Evolutionary conservation across 2,888 invertebrate genomes (phyloP).

Genomic region (Ectemnius lituratus): DNA sequence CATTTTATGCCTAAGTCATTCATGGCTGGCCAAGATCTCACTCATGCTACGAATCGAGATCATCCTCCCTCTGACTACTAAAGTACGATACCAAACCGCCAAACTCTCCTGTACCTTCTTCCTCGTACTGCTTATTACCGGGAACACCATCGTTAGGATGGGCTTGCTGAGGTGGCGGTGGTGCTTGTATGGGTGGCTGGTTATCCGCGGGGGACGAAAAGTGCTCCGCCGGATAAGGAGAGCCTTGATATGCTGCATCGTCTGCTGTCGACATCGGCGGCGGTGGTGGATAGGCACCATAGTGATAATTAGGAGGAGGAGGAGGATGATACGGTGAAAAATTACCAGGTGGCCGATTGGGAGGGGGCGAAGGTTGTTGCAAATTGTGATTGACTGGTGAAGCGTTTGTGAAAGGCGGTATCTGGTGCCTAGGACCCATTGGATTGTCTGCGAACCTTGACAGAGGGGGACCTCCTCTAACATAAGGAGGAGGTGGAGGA

Average conservation of each 20-base stretch:
- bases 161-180: slow-evolving; percentile 48
- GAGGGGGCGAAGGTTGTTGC: slow-evolving; percentile 76
- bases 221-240: slow-evolving; percentile 71
- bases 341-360: slow-evolving; percentile 73
- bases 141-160: slow-evolving; percentile 53
- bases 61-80: slow-evolving; percentile 93
- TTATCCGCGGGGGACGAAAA: slow-evolving; percentile 60
- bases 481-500: slow-evolving; percentile 74
- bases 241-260: slow-evolving; percentile 77
- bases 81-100: slow-evolving; percentile 95
- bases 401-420: slow-evolving; percentile 71
- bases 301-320: slow-evolving; percentile 78
- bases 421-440: slow-evolving; percentile 68
- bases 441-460: slow-evolving; percentile 69
- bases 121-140: slow-evolving; percentile 75
- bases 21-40: slow-evolving; percentile 73
- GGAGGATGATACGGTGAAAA: slow-evolving; percentile 78
- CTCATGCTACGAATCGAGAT: slow-evolving; percentile 87
- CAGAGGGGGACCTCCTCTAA: slow-evolving; percentile 72
- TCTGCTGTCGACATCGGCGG: slow-evolving; percentile 76
- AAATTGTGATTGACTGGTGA: slow-evolving; percentile 68
- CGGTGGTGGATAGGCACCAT: slow-evolving; percentile 77
- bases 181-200: slow-evolving; percentile 59
- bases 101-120: slow-evolving; percentile 86
- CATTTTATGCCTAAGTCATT: slow-evolving; percentile 48